phyloP scores from a whole-genome alignment of 2,797 vertebrate species.

The Xyrichtys novacula region DNA sequence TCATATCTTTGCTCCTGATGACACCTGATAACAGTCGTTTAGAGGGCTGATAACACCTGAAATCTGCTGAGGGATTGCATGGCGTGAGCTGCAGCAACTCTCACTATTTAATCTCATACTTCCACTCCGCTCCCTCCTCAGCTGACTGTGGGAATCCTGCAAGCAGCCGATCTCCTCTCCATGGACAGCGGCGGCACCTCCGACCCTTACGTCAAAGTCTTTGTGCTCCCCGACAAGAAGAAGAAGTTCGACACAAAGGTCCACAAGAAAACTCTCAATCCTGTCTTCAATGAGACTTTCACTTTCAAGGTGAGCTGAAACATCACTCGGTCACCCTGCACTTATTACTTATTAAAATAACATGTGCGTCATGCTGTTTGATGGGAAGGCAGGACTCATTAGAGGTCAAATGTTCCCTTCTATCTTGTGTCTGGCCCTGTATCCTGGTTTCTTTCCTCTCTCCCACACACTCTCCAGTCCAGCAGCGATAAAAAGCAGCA shows the following conservation, averaged over 20 bases:
- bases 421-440: slow-evolving; percentile 14
- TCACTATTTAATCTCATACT: not conserved
- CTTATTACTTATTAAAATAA: slow-evolving; percentile 52
- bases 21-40: not conserved
- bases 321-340: not conserved
- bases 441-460: slow-evolving; percentile 31
- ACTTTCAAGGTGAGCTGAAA: slow-evolving; percentile 91
- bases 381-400: slow-evolving; percentile 21
- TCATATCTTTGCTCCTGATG: not conserved
- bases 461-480: slow-evolving; percentile 27
- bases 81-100: not conserved
- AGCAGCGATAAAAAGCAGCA: slow-evolving; percentile 48
- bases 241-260: slow-evolving; percentile 99
- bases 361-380: slow-evolving; percentile 16
- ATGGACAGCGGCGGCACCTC: slow-evolving; percentile 97
- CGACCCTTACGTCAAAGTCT: slow-evolving; percentile 97
- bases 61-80: slow-evolving; percentile 1
- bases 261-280: slow-evolving; percentile 97
- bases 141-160: slow-evolving; percentile 96
- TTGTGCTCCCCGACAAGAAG: slow-evolving; percentile 97
- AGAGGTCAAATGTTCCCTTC: slow-evolving; percentile 16
- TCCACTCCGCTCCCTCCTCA: slow-evolving; percentile 60
- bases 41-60: slow-evolving; percentile 2
- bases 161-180: slow-evolving; percentile 95
- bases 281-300: slow-evolving; percentile 97